phyloP scores from a whole-genome alignment of 2,797 vertebrate species.

The Typhlichthys subterraneus region DNA sequence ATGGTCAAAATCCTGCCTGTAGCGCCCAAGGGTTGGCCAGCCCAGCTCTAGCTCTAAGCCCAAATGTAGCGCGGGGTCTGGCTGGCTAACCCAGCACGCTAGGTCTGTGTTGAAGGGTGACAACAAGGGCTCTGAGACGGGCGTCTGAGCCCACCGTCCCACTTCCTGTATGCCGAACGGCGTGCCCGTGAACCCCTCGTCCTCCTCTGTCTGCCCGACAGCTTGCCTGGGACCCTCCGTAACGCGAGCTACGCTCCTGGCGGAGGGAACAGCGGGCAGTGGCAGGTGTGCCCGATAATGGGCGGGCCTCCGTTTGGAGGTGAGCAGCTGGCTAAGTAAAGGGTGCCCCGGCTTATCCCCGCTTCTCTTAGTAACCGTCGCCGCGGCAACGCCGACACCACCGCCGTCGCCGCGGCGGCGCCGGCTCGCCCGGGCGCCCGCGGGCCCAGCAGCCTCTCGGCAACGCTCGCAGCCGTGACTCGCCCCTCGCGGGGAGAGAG shows the following conservation, averaged over 20 bases:
- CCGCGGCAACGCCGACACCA: slow-evolving; percentile 56
- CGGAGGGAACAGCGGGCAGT: slow-evolving; percentile 41
- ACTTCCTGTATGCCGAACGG: slow-evolving; percentile 34
- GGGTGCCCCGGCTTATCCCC: slow-evolving; percentile 76
- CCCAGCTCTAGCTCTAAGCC: slow-evolving; percentile 65
- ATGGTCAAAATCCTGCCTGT: slow-evolving; percentile 63
- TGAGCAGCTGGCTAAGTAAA: slow-evolving; percentile 81
- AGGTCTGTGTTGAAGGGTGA: slow-evolving; percentile 59
- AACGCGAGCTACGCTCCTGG: slow-evolving; percentile 28
- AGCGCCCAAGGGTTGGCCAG: slow-evolving; percentile 52
- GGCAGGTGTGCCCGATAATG: slow-evolving; percentile 61
- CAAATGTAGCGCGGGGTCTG: slow-evolving; percentile 59
- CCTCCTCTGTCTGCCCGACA: neutral
- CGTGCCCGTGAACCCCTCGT: slow-evolving; percentile 28
- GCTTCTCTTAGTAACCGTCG: slow-evolving; percentile 73
- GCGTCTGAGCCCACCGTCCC: slow-evolving; percentile 38
- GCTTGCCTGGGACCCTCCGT: neutral
- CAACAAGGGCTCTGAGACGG: slow-evolving; percentile 49
- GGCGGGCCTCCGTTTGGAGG: slow-evolving; percentile 73
- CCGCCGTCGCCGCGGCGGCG: slow-evolving; percentile 56
- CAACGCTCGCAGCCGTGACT: slow-evolving; percentile 84
- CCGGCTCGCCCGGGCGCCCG: slow-evolving; percentile 69
- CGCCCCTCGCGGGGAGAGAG: slow-evolving; percentile 83
- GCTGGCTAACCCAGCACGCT: slow-evolving; percentile 63
- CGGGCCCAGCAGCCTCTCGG: slow-evolving; percentile 80